Base-by-base conservation (phyloP, 1,140 invertebrate species). In the Frieseomelitta varia region DNA sequence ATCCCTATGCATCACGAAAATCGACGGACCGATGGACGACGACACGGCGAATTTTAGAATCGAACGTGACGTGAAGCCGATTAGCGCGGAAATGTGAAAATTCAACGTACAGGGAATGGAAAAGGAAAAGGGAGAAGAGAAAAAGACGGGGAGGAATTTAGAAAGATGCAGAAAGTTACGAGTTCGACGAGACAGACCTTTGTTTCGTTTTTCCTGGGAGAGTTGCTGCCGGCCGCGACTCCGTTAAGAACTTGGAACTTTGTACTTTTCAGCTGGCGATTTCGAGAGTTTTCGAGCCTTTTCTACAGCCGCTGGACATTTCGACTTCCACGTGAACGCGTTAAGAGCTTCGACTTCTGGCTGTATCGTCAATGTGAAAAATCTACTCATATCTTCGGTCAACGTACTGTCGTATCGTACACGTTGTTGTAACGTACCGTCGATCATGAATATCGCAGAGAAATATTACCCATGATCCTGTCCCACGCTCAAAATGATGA, bases 321-420 rank as follows among this genome's bases (percentile, higher is more conserved):
- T 75, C 88, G 81, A 85, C 76, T 79, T 87, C 71, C 79, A 65
- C 72, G 69, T 63, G 85, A 80, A 65, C 78, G 78, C 85, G 81
- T 85, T 90, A 89, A 90, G 81, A 87, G 79, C 82, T 47, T 19
- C 79, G 71, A 81, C 77, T 85, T 82, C 73, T 71, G 65, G 51
- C 55, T 68, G 73, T 81, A 74, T 89, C 74, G 73, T 30, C 79
- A 39, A 12, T 47, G 77, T 84, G 88, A 86, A 87, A 88, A 88
- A 88, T 88, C 24, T 34, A 39, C 51, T 53, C 83, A 27, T 39
- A 88, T 78, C 79, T 82, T n/a, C 30, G 51, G 47, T 63, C 30
- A 63, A 73, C 83, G 47, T 67, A 68, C 61, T 15, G 34, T 47
- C 74, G 84, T 88, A 14, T 24, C 75, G 63, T 47, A 56, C 51